phyloP scores from a whole-genome alignment of 2,113 vertebrate genomes.

The Dascyllus trimaculatus region DNA sequence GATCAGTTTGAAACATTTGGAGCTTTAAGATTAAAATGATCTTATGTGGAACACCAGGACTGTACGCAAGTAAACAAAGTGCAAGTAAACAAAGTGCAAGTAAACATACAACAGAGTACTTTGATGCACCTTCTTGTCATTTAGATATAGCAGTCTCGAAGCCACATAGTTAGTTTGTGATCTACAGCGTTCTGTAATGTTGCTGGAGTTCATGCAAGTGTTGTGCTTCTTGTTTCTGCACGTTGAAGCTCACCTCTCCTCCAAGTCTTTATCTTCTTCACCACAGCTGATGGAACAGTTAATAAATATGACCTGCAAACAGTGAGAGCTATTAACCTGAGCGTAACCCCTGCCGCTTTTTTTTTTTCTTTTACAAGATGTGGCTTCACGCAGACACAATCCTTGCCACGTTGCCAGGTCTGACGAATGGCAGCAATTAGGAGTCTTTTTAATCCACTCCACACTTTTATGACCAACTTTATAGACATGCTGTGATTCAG shows the following conservation, averaged over 20 bases:
- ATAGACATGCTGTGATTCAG: conserved; percentile 44
- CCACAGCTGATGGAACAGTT: conserved; percentile 10
- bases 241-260: not conserved
- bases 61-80: no score
- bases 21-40: no score
- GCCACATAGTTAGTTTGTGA: no score
- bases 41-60: no score
- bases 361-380: conserved; percentile 24
- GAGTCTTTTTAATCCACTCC: conserved; percentile 44
- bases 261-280: not conserved
- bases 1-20: no score
- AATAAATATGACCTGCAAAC: conserved; percentile 13
- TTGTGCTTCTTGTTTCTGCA: no score
- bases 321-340: conserved; percentile 28
- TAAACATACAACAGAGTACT: no score
- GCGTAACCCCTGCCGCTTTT: conserved; percentile 13
- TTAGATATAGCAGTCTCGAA: no score
- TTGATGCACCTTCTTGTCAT: no score
- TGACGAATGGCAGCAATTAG: conserved; percentile 54
- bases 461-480: conserved; percentile 46
- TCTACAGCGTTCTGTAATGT: no score
- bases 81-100: no score
- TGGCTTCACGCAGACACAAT: conserved; percentile 11
- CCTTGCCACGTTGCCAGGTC: conserved; percentile 27
- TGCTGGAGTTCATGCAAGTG: no score